Evolutionary conservation across 1,140 invertebrate species (phyloP).

Genomic region (Papilio polyxenes): DNA sequence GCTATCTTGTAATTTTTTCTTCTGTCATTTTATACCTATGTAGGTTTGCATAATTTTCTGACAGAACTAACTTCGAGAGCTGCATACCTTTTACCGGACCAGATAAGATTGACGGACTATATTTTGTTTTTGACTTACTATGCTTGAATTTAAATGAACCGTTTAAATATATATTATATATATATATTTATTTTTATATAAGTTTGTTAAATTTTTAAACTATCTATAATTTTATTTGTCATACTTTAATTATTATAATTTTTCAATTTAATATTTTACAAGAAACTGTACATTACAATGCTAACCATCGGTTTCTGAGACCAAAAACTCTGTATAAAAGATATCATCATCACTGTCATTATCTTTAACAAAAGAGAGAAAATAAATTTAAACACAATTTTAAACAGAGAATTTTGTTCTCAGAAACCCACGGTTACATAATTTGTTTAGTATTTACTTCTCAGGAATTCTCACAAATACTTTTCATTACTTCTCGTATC

Average conservation of each 20-base stretch:
- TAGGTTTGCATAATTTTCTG: too few species aligned
- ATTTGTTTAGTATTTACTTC: not conserved
- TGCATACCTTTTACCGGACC: too few species aligned
- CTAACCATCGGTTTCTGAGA: too few species aligned
- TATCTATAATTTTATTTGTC: not conserved
- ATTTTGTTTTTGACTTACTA: not conserved
- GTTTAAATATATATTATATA: not conserved
- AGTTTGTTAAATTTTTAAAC: not conserved
- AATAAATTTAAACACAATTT: too few species aligned
- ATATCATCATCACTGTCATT: too few species aligned
- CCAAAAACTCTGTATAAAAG: too few species aligned
- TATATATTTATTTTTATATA: not conserved
- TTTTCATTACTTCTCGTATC: not conserved
- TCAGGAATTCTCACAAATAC: not conserved
- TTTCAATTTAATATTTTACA: constrained; percentile 2
- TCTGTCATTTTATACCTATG: too few species aligned
- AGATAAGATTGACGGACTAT: too few species aligned
- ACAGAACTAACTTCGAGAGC: too few species aligned
- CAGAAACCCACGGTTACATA: not conserved
- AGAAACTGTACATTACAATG: not conserved
- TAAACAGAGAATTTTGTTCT: too few species aligned
- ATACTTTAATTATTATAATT: not conserved
- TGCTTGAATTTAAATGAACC: not conserved
- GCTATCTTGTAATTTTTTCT: too few species aligned
- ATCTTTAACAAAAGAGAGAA: too few species aligned